These are phyloP conservation scores for Nipponacmea schrenckii DNA, from an alignment of 2,888 invertebrate species.

Conservation along the genomic window DNA sequence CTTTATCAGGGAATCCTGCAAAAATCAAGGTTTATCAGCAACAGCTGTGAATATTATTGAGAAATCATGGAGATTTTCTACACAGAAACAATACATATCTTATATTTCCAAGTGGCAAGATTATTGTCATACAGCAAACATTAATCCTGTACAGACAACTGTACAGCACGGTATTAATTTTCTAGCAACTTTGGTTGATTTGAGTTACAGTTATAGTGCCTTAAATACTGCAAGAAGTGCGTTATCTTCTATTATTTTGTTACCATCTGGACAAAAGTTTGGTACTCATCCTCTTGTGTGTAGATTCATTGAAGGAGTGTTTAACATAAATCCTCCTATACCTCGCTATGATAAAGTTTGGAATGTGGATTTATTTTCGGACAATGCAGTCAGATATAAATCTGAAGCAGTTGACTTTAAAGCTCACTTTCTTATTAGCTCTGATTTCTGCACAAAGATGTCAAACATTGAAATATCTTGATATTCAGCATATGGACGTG, in stretches of 20 bases:
- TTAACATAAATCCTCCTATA: slow-evolving; percentile 13
- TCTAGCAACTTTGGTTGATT: slow-evolving; percentile 21
- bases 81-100: slow-evolving; percentile 26
- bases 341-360: slow-evolving; percentile 10
- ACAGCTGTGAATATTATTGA: too few relatives aligned
- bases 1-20: slow-evolving; percentile 17
- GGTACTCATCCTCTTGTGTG: slow-evolving; percentile 17
- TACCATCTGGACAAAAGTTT: slow-evolving; percentile 6
- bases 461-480: slow-evolving; percentile 1
- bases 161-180: slow-evolving; percentile 24
- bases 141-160: slow-evolving; percentile 23
- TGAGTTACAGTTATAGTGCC: slow-evolving; percentile 19
- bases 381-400: not conserved
- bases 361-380: slow-evolving; percentile 7
- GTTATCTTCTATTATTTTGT: slow-evolving; percentile 11
- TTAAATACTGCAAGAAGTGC: slow-evolving; percentile 30
- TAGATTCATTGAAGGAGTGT: slow-evolving; percentile 12
- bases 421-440: slow-evolving; percentile 9
- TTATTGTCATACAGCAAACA: slow-evolving; percentile 23
- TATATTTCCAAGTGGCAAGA: slow-evolving; percentile 25
- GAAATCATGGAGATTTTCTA: slow-evolving; percentile 25
- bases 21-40: slow-evolving; percentile 20
- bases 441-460: slow-evolving; percentile 2
- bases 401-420: slow-evolving; percentile 15
- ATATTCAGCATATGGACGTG: not conserved